phyloP scores from a whole-genome alignment of 2,797 vertebrate genomes.

The Silurus lanzhouensis region DNA sequence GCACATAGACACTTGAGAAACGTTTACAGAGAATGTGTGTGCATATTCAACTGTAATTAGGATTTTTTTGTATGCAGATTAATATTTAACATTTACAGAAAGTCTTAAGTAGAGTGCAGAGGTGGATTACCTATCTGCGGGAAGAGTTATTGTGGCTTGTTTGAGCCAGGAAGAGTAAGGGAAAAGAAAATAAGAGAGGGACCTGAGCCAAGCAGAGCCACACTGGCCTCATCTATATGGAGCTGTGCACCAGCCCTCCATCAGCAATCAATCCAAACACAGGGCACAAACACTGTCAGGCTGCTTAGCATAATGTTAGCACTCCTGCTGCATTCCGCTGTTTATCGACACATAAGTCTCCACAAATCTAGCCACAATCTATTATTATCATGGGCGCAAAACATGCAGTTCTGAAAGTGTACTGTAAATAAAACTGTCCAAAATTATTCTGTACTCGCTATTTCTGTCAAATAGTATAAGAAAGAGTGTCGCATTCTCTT shows the following conservation, averaged over 20 bases:
- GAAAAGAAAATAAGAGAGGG: conserved; percentile 16
- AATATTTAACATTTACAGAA: not conserved
- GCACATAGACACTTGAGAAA: not conserved
- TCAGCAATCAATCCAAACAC: conserved; percentile 49
- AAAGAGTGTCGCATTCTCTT: not conserved
- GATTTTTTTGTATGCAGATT: not conserved
- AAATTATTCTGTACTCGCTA: not conserved
- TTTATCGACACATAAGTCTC: conserved; percentile 45
- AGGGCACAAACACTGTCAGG: conserved; percentile 46
- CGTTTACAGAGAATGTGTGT: not conserved
- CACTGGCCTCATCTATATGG: conserved; percentile 52
- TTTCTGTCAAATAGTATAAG: not conserved
- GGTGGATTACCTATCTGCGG: conserved; percentile 14
- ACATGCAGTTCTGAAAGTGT: conserved; percentile 24
- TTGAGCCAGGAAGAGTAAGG: not conserved
- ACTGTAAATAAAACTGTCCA: conserved; percentile 36
- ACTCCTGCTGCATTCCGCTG: conserved; percentile 44
- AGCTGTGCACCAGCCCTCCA: conserved; percentile 33
- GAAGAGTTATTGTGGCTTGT: conserved; percentile 24
- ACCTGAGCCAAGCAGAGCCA: conserved; percentile 27
- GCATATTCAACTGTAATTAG: not conserved
- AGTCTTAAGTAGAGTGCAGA: not conserved
- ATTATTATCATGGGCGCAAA: conserved; percentile 46
- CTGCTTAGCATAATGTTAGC: conserved; percentile 57
- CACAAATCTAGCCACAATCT: conserved; percentile 43